phyloP scores from a whole-genome alignment of 2,797 vertebrate species.

The Silurus aristotelis region DNA sequence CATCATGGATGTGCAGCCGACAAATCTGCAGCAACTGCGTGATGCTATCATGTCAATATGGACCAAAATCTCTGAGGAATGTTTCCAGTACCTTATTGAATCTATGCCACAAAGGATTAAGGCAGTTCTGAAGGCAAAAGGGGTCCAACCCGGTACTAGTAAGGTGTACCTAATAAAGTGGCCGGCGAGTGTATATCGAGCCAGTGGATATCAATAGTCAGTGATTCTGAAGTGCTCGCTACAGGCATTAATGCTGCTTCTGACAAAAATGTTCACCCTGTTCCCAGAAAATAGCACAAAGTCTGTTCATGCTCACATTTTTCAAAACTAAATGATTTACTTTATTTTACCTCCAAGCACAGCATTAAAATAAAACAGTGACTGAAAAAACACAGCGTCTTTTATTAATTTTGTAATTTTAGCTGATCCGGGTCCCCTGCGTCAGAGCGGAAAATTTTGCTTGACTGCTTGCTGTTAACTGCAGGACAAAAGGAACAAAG shows the following conservation, averaged over 20 bases:
- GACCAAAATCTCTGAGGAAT: background rate
- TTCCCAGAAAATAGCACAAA: background rate
- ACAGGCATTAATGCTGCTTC: background rate
- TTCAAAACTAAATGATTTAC: background rate
- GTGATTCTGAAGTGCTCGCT: background rate
- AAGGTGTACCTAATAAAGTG: too few relatives aligned
- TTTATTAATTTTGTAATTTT: background rate
- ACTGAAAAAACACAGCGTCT: background rate
- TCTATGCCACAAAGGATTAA: too few relatives aligned
- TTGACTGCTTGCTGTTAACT: background rate
- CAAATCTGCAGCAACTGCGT: constrained; percentile 49
- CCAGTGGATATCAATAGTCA: background rate
- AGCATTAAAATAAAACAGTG: background rate
- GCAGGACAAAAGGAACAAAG: background rate
- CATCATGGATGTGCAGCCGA: constrained; percentile 46
- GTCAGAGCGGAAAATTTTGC: background rate
- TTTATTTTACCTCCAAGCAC: background rate
- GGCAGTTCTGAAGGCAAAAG: too few relatives aligned
- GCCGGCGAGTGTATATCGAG: too few relatives aligned
- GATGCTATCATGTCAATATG: constrained; percentile 45
- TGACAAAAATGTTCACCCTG: background rate
- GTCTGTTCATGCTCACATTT: background rate
- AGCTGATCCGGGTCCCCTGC: background rate
- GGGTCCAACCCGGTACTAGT: too few relatives aligned
- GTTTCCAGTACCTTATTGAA: too few relatives aligned